Base-by-base conservation (phyloP, 2,797 vertebrate genomes). In the Chloroceryle inda region DNA sequence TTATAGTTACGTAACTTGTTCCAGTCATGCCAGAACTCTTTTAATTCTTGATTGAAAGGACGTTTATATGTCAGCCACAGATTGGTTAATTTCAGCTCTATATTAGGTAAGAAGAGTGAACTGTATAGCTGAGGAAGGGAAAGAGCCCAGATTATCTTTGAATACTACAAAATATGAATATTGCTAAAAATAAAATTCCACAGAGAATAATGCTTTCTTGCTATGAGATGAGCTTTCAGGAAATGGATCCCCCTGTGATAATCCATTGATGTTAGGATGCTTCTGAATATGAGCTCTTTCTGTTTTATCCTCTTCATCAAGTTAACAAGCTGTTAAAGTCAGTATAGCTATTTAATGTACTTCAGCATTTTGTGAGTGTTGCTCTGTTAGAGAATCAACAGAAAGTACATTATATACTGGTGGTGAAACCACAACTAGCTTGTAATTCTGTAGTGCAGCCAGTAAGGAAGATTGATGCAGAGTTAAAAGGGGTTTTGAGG, bases 351-450 rank as follows among this genome's bases (percentile, higher is more conserved):
- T 64, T 68, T 64, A 44, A 42, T 19, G 13, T 27, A 16, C 5
- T 3, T 85, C 26, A 49, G 4, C 21, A 11, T 47, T 61, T 87
- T 77, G 38, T 23, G 5, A 67, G 10, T 61, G 16, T 10, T 86
- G 11, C 52, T 59, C 19, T 91, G 5, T 53, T 75, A 72, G 12
- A 56, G 59, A 76, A 50, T 40, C 31, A 53, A 27, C 6, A 56
- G 47, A 84, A 74, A 73, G 31, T 58, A 50, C 0, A 0, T 6
- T 2, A 1, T 69, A 14, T 37, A 40, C 8, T 40, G 15, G 2
- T 52, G 47, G 6, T 59, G 29, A 75, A 82, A 58, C 21, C 6
- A 5, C 3, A 38, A 62, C 16, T 83, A 17, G 8, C 3, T 61
- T 76, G 10, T 52, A 68, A 35, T 27, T 71, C 13, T 29, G 27